Evolutionary conservation across 2,888 invertebrate genomes (phyloP).

Genomic region (Pecten maximus): DNA sequence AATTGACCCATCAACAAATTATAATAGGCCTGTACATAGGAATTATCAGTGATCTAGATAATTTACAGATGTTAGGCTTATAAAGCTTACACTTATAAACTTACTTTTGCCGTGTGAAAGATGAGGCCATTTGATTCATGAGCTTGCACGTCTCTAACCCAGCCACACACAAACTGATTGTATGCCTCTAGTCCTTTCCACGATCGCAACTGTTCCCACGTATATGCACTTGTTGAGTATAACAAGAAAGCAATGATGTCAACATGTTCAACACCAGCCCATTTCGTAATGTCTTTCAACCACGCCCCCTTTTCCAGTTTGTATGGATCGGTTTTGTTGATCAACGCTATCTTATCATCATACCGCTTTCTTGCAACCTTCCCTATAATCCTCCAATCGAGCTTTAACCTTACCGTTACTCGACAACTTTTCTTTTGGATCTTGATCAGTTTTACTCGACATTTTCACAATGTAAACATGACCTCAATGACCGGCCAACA

Average conservation of each 20-base stretch:
- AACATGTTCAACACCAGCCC: not conserved
- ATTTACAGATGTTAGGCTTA: too few species aligned
- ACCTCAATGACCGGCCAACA: too few species aligned
- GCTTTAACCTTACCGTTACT: too few species aligned
- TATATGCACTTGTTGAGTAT: constrained; percentile 16
- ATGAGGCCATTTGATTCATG: too few species aligned
- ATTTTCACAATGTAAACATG: too few species aligned
- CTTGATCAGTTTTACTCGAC: too few species aligned
- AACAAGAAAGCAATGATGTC: constrained; percentile 26
- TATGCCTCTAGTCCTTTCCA: constrained; percentile 48
- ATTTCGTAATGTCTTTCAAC: not conserved
- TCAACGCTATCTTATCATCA: not conserved
- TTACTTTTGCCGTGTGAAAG: too few species aligned
- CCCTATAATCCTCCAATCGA: too few species aligned
- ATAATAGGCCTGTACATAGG: too few species aligned
- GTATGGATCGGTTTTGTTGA: not conserved
- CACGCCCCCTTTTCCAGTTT: not conserved
- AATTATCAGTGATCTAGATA: too few species aligned
- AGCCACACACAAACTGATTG: constrained; percentile 53
- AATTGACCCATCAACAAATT: too few species aligned
- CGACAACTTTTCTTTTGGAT: not conserved
- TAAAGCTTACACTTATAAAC: too few species aligned
- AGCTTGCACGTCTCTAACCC: constrained; percentile 35
- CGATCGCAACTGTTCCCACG: not conserved
- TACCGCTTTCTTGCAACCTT: not conserved